Evolutionary conservation across 2,113 vertebrate species (phyloP).

Genomic region (Acrocephalus kingi): DNA sequence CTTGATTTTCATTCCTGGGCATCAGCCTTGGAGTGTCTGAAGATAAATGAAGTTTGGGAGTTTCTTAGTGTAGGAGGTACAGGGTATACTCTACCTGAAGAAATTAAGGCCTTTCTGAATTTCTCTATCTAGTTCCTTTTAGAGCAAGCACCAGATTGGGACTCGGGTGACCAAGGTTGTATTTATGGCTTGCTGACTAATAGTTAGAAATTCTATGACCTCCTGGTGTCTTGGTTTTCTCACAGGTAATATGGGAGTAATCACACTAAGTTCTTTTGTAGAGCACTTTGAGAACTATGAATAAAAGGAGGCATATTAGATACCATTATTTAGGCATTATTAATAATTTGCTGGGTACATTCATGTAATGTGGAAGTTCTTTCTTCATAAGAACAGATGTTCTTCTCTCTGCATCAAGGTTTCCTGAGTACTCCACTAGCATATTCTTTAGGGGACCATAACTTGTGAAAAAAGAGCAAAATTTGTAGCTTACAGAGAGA

Average conservation of each 20-base stretch:
- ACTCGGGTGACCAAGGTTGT: neutral
- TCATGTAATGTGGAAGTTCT: neutral
- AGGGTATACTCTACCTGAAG: neutral
- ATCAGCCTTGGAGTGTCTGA: neutral
- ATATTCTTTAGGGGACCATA: neutral
- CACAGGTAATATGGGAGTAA: conserved; percentile 18
- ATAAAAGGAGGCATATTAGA: neutral
- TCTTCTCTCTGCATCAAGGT: neutral
- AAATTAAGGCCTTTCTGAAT: neutral
- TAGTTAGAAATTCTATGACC: neutral
- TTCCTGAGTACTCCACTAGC: neutral
- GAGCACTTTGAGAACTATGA: neutral
- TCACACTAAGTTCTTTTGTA: neutral
- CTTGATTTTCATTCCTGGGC: neutral
- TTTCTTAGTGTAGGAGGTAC: neutral
- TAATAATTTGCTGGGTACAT: neutral
- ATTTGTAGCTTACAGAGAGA: neutral
- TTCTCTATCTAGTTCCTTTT: neutral
- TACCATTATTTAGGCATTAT: neutral
- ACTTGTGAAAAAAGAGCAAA: neutral
- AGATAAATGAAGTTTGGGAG: neutral
- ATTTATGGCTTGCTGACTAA: conserved; percentile 38
- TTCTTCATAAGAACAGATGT: neutral
- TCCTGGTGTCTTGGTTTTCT: conserved; percentile 26
- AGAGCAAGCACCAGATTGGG: neutral